Evolutionary conservation across 2,797 vertebrate genomes (phyloP), one percentile per base, ranked within the genome.

Genomic region (Balearica regulorum): DNA sequence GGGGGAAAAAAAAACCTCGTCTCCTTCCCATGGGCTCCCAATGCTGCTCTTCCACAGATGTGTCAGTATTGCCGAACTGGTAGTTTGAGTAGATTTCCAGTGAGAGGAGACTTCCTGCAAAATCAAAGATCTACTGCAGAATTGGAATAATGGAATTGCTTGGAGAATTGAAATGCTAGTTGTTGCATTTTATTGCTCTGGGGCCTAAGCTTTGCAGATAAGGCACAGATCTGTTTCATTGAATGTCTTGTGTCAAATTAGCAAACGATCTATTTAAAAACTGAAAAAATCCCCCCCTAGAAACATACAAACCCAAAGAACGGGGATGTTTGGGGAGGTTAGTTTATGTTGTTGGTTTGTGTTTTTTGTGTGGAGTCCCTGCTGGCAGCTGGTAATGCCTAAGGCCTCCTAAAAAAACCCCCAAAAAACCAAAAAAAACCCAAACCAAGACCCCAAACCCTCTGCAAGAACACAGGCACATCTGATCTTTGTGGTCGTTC

Each of bases 1-100:
- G 20, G n/a, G 9, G 5, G 13, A 8, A 2, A 3, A 5, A 8
- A 4, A 13, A 29, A n/a, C 20, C 0, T 0, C 17, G 7, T 17
- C 31, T 62, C 43, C 57, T 77, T 61, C n/a, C 29, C 33, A 24
- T 29, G 37, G 43, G 13, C 16, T 55, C 37, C 37, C 33, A 21
- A 3, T 17, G 43, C 43, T 64, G 20, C 41, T 44, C 11, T 55
- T 78, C 16, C 33, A 33, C 58, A 44, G n/a, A 15, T 58, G 28
- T 11, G 25, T 39, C 37, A 4, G n/a, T 33, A 13, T 60, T 41
- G 60, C 25, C 84, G 41, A 54, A 41, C 41, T 69, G 55, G 19
- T 28, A 37, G 31, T 48, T 62, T 4, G 10, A 33, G 55, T 5
- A 49, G 31, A 25, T 69, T 76, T 82, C 35, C 55, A 69, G 3